phyloP scores from a whole-genome alignment of 2,113 vertebrate species.

The Tenrec ecaudatus region DNA sequence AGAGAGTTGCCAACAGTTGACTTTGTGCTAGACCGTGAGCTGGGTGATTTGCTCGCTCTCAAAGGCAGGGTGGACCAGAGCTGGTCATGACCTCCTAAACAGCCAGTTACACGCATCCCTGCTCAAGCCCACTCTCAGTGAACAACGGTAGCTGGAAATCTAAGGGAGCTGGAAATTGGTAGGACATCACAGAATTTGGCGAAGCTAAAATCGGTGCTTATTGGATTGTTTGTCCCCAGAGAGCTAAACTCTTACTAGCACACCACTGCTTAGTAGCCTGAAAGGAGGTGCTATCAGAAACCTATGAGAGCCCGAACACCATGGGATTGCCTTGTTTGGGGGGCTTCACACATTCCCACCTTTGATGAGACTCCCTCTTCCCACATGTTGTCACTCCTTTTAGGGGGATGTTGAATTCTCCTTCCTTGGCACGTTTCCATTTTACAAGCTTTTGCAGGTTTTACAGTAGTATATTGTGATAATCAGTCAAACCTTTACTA shows the following conservation, averaged over 20 bases:
- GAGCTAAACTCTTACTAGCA: not conserved
- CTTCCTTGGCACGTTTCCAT: not conserved
- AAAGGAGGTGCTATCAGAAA: not conserved
- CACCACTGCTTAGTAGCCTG: not conserved
- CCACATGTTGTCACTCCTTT: not conserved
- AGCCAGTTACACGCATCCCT: not conserved
- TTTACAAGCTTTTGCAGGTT: not conserved
- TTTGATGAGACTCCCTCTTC: not conserved
- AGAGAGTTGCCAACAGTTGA: not conserved
- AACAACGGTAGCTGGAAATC: not conserved
- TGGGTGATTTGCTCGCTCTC: not conserved
- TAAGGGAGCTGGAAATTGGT: not conserved
- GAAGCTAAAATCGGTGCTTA: not conserved
- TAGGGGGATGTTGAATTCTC: not conserved
- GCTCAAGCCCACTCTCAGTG: not conserved
- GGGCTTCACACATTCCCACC: not conserved
- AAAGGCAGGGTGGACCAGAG: not conserved
- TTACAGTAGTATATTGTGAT: not conserved
- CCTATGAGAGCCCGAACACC: not conserved
- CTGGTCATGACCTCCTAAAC: not conserved
- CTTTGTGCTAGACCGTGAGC: not conserved
- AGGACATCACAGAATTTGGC: not conserved
- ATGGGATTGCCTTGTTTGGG: not conserved
- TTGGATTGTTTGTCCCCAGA: not conserved
- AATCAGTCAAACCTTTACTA: not conserved